Conservation (phyloP, 2,797 vertebrate genomes). For the Lutra lutra region DNA sequence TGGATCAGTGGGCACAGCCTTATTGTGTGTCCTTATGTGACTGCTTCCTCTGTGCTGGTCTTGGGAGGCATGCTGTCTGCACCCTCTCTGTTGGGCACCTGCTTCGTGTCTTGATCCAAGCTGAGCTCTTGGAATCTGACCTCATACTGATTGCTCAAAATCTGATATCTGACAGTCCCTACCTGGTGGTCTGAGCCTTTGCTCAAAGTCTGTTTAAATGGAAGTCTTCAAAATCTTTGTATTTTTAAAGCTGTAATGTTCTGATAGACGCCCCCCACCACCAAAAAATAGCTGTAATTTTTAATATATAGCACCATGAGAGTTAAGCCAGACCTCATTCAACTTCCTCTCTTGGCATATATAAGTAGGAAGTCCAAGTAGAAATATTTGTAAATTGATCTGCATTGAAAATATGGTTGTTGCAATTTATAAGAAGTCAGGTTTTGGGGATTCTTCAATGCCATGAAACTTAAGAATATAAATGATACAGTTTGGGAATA, state of each 20-base stretch:
- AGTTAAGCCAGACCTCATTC: background rate
- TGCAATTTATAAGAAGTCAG: background rate
- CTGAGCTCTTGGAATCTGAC: background rate
- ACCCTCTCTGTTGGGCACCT: background rate
- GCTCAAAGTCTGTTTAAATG: background rate
- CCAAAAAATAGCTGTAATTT: background rate
- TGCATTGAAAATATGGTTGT: background rate
- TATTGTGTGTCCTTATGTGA: background rate
- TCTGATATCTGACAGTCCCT: background rate
- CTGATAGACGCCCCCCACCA: fast-evolving
- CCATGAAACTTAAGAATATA: background rate
- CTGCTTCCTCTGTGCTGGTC: background rate
- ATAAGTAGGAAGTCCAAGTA: background rate
- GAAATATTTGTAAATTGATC: background rate
- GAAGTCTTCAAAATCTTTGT: background rate
- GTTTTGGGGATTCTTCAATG: background rate
- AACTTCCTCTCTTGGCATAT: constrained; percentile 9
- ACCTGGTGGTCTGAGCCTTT: background rate
- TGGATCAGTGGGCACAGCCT: background rate
- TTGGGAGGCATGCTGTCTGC: background rate
- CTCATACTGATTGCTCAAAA: background rate
- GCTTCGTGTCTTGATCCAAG: background rate
- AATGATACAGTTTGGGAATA: background rate
- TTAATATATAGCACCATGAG: background rate
- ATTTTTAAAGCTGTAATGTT: background rate